phyloP scores from a whole-genome alignment of 2,888 invertebrate species.

The Micoletzkya japonica region DNA sequence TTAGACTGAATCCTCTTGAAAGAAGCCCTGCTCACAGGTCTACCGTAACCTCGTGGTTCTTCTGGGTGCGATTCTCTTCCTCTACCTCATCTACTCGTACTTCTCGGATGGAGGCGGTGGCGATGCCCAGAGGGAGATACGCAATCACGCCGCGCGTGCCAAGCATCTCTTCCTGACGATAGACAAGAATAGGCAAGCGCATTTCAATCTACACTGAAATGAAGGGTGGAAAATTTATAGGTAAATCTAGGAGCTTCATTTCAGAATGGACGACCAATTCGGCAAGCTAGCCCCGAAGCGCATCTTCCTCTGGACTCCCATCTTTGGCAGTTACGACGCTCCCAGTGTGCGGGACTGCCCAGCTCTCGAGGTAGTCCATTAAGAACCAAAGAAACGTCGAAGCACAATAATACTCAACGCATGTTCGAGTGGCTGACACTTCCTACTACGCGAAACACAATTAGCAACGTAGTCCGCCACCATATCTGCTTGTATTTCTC shows the following conservation, averaged over 20 bases:
- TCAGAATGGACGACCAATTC: slow-evolving; percentile 44
- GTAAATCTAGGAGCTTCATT: background rate
- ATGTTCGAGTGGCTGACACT: no score
- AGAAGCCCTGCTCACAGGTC: slow-evolving; percentile 28
- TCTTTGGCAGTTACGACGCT: slow-evolving; percentile 39
- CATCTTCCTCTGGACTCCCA: slow-evolving; percentile 56
- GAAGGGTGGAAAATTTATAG: background rate
- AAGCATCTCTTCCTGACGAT: slow-evolving; percentile 51
- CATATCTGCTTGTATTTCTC: no score
- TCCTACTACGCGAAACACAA: no score
- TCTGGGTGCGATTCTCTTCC: slow-evolving; percentile 29
- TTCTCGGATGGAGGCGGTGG: slow-evolving; percentile 41
- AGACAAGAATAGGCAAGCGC: slow-evolving; percentile 26
- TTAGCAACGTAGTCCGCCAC: no score
- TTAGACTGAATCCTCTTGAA: no score
- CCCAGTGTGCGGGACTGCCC: slow-evolving; percentile 37
- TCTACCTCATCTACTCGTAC: slow-evolving; percentile 44
- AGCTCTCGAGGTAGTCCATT: slow-evolving; percentile 38
- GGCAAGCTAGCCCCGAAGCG: slow-evolving; percentile 43
- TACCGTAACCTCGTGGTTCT: slow-evolving; percentile 34
- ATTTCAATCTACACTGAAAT: background rate
- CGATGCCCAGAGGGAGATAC: no score
- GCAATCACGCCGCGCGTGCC: slow-evolving; percentile 32
- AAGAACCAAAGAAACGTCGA: no score
- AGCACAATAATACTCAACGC: no score